These are phyloP conservation scores for Tor tambroides DNA, from an alignment of 2,113 vertebrate species.

Conservation along the genomic window DNA sequence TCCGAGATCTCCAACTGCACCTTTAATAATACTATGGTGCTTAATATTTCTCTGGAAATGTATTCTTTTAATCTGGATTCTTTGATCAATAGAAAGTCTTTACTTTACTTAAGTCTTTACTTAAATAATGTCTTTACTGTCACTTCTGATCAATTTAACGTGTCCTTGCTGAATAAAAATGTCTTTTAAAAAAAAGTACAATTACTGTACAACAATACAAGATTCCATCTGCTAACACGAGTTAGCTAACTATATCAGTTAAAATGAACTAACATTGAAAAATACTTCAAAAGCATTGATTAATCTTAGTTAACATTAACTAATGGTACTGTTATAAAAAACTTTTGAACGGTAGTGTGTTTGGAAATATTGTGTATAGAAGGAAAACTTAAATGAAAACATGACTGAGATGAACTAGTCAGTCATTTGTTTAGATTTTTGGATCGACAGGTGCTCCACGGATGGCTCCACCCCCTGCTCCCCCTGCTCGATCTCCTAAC, in stretches of 20 bases:
- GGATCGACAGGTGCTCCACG: slow-evolving; percentile 72
- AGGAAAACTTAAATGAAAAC: neutral
- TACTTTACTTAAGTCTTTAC: too few species aligned
- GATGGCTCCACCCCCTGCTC: slow-evolving; percentile 86
- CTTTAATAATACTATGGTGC: too few species aligned
- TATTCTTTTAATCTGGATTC: too few species aligned
- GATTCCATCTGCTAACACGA: neutral
- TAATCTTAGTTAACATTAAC: too few species aligned
- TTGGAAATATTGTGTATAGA: neutral
- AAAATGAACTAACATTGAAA: neutral
- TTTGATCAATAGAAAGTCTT: too few species aligned
- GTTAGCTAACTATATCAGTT: neutral
- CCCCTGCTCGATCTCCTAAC: slow-evolving; percentile 88
- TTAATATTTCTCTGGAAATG: too few species aligned
- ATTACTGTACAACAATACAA: neutral
- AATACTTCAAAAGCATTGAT: neutral
- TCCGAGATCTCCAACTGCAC: too few species aligned
- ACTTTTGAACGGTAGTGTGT: neutral
- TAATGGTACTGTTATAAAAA: too few species aligned
- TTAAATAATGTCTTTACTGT: neutral
- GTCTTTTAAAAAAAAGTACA: too few species aligned
- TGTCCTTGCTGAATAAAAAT: too few species aligned
- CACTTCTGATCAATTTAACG: too few species aligned
- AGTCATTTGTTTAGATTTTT: neutral
- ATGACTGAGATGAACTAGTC: neutral